A percentile compares a stretch with the other conserved stretches of the same genome.
Evolutionary conservation across 2,797 vertebrate genomes (phyloP).

Genomic region (Anabacerthia variegaticeps): DNA sequence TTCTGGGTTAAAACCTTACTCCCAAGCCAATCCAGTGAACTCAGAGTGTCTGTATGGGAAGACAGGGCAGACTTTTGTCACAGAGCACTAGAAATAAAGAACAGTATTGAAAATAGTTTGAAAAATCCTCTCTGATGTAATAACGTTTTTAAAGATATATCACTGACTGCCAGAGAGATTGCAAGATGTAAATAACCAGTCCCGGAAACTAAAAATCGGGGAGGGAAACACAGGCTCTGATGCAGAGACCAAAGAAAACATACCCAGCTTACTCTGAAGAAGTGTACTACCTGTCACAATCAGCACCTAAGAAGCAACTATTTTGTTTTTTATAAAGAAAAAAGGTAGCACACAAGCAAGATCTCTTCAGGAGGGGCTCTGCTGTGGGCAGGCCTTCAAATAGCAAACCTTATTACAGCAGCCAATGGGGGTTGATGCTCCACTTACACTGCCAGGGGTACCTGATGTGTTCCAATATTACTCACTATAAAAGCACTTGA

Average conservation of each 20-base stretch:
- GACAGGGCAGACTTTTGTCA: neutral
- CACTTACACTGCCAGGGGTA: neutral
- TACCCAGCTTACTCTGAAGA: neutral
- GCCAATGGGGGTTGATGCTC: fast-evolving
- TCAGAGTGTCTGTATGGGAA: neutral
- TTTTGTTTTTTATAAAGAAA: neutral
- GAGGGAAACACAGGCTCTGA: neutral
- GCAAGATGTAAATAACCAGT: neutral
- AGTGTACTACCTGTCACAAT: neutral
- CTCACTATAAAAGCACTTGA: neutral
- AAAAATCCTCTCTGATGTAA: neutral
- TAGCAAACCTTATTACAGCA: neutral
- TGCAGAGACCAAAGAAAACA: neutral
- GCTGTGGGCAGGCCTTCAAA: neutral
- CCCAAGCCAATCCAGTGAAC: fast-evolving
- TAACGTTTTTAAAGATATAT: neutral
- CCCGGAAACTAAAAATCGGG: neutral
- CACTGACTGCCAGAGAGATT: neutral
- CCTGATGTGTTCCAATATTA: neutral
- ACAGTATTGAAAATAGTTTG: neutral
- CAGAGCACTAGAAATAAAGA: neutral
- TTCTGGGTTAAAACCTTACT: neutral
- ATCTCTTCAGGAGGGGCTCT: neutral
- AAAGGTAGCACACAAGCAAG: neutral
- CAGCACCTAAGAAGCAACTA: neutral